Evolutionary conservation across 2,797 vertebrate genomes (phyloP), one percentile per base, ranked within the genome.

Genomic region (Scolopax bukidnonensis): DNA sequence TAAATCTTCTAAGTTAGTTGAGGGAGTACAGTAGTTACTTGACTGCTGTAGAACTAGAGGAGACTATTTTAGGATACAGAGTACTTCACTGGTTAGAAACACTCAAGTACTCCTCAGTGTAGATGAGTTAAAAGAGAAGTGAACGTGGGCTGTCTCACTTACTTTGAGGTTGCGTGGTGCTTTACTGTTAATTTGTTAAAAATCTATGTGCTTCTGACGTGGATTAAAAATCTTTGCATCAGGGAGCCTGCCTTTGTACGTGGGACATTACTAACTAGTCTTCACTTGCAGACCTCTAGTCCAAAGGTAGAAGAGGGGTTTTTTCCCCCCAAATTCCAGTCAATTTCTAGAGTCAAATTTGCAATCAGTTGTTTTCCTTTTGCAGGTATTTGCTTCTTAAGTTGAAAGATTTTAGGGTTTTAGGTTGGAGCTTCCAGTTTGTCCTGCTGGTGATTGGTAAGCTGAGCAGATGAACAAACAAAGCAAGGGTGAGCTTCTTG

Each of bases 371-470:
- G 14, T 70, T 80, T 53, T 75, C 7, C 14, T 69, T 61, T 40
- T 60, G 43, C 41, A 61, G 36, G 20, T 38, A 6, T 79, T 90
- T 94, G 16, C 27, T 80, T 65, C 64, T 77, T 45, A 38, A 69
- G 2, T 3, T 70, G 40, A 53, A 79, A 81, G 32, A 10, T 57
- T 3, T 10, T 70, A 50, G 5, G 12, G 4, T 43, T 74, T 38
- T 85, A 50, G 25, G 17, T 3, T 6, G 2, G 36, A 68, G 30
- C 13, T 70, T 70, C 27, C 24, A 8, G 2, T 45, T 53, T 54
- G 38, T 41, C 53, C 33, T 70, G 40, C 60, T 2, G 8, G 17
- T 4, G 3, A 16, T 60, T 0, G 1, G 0, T 30, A 9, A 12
- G 59, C 36, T 0, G 2, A 60, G 56, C 56, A 74, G 38, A 6